Base-by-base conservation (phyloP, 1,140 invertebrate species). In the Drosophila seguyi region DNA sequence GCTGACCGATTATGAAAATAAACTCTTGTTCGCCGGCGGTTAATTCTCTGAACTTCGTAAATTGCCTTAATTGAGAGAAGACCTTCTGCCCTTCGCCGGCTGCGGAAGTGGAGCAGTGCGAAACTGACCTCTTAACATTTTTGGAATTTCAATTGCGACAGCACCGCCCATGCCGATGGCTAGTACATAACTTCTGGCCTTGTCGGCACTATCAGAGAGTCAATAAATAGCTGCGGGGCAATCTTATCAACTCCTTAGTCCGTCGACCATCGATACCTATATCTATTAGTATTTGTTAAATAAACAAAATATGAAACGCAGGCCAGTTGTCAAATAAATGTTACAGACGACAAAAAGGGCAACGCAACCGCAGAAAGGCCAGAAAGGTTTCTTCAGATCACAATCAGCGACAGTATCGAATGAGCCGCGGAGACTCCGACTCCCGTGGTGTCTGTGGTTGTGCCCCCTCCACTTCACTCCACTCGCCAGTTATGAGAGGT, bases 331-430 rank as follows among this genome's bases (percentile, higher is more conserved):
- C 47, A 25, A 59, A 88, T 79, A 87, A 87, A 83, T 83, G 71
- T 83, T 71, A 79, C 25, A 65, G 20, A 47, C 62, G 50, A 83
- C 48, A 38, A 29, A 45, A 39, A 29, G 10, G 39, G 13, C 20
- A 59, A 62, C 60, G 48, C 69, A 68, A 75, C 59, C 79, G 72
- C 79, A 78, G 61, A 47, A 47, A 47, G 58, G 45, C 52, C 69
- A 75, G 60, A 87, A 87, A 88, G 84, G 83, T 87, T 87, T 84
- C 66, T 60, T 65, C 48, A 71, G 85, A 85, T 88, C 77, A 68
- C 69, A 88, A 86, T 86, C 85, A 67, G 76, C 71, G 79, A 88
- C 79, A 87, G 79, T 87, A 88, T 84, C 84, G 75, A 90, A 84
- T 87, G 80, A 80, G 86, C 83, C 67, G 72, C 47, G 61, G 47